These are phyloP conservation scores for Lepus americanus DNA, from an alignment of 2,113 vertebrate species.

Conservation along the genomic window DNA sequence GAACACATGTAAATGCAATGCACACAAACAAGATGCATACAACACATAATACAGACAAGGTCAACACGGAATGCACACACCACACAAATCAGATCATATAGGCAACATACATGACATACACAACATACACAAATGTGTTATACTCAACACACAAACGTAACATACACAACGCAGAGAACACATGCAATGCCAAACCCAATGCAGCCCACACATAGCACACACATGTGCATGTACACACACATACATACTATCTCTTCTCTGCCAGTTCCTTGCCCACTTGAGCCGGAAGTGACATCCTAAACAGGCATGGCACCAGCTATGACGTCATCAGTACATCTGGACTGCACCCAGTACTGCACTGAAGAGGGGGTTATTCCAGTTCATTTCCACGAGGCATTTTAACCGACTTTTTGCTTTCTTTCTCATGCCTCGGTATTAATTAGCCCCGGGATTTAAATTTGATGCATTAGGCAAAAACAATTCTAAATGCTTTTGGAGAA, in stretches of 20 bases:
- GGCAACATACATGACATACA: background rate
- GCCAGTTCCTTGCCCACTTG: background rate
- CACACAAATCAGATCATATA: background rate
- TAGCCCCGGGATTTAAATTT: slow-evolving; percentile 79
- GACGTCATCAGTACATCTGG: background rate
- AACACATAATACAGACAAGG: background rate
- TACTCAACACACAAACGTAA: background rate
- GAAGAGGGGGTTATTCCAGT: slow-evolving; percentile 61
- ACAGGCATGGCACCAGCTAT: background rate
- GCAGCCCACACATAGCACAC: background rate
- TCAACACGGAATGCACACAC: background rate
- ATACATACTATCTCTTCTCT: background rate
- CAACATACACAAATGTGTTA: background rate
- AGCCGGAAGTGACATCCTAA: background rate
- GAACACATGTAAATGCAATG: background rate
- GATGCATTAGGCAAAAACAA: slow-evolving; percentile 82
- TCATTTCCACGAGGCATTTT: slow-evolving; percentile 59
- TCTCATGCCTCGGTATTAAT: slow-evolving; percentile 70
- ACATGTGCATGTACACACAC: background rate
- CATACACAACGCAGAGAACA: background rate
- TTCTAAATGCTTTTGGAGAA: slow-evolving; percentile 81
- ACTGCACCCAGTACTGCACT: background rate
- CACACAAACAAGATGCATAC: background rate
- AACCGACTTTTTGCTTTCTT: slow-evolving; percentile 72
- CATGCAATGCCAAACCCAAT: background rate